These are phyloP conservation scores for Microctonus hyperodae DNA, from an alignment of 2,888 invertebrate species.

Conservation along the genomic window DNA sequence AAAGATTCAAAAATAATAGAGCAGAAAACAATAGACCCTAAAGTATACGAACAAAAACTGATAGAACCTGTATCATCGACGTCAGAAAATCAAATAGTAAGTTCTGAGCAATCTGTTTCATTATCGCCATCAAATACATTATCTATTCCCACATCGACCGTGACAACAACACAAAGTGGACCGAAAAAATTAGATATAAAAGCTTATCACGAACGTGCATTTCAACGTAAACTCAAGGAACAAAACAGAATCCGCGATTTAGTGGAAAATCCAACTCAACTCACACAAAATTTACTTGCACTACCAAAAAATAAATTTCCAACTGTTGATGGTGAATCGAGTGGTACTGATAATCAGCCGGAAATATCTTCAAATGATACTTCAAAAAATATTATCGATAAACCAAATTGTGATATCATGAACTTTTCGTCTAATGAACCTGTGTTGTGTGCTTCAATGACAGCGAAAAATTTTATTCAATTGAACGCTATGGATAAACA, in stretches of 20 bases:
- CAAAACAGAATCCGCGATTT: constrained; percentile 35
- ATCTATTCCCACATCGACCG: neutral
- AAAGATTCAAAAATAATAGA: neutral
- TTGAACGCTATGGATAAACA: neutral
- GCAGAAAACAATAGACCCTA: neutral
- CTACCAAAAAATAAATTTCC: constrained; percentile 34
- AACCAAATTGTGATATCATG: neutral
- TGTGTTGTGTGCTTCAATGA: too few relatives aligned
- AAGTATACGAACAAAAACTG: too few relatives aligned
- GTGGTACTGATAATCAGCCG: neutral
- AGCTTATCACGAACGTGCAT: constrained; percentile 53
- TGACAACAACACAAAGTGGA: constrained; percentile 23
- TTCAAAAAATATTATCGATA: neutral
- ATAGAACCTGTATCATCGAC: constrained; percentile 1
- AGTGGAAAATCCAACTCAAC: constrained; percentile 38
- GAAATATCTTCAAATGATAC: neutral
- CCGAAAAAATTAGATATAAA: constrained; percentile 54
- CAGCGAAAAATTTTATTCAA: too few relatives aligned
- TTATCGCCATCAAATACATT: neutral
- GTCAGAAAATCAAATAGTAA: neutral
- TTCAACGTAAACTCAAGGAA: constrained; percentile 43
- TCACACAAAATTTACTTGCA: constrained; percentile 46
- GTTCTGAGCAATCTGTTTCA: neutral
- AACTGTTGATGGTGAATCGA: neutral
- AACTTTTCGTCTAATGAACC: too few relatives aligned